phyloP scores from a whole-genome alignment of 2,888 invertebrate species.

The Parasteatoda lunata region DNA sequence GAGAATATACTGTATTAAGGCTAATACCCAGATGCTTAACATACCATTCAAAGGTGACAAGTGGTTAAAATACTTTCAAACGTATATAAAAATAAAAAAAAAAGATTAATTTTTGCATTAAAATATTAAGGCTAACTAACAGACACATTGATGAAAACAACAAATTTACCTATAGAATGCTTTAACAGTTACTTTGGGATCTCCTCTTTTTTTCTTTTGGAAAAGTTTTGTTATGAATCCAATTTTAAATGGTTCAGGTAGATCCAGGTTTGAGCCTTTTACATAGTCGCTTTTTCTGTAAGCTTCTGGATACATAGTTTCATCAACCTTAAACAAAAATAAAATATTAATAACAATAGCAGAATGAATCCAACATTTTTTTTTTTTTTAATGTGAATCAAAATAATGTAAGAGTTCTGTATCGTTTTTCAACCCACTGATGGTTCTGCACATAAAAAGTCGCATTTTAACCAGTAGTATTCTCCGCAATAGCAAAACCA shows the following conservation, averaged over 20 bases:
- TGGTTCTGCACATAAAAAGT: too few relatives aligned
- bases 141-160: background rate
- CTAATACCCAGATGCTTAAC: too few relatives aligned
- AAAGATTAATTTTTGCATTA: too few relatives aligned
- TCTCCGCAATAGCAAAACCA: too few relatives aligned
- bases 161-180: conserved; percentile 76
- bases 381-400: background rate
- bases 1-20: too few relatives aligned
- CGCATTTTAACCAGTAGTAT: too few relatives aligned
- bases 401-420: too few relatives aligned
- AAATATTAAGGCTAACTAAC: too few relatives aligned
- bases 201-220: conserved; percentile 75
- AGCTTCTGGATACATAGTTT: conserved; percentile 85
- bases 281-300: conserved; percentile 82
- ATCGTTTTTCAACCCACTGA: too few relatives aligned
- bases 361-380: background rate
- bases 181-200: conserved; percentile 79
- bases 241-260: conserved; percentile 85
- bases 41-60: too few relatives aligned
- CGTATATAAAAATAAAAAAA: too few relatives aligned
- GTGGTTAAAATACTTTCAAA: too few relatives aligned
- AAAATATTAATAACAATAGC: background rate
- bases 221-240: conserved; percentile 82
- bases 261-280: conserved; percentile 83
- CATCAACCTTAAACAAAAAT: conserved; percentile 76